Evolutionary conservation across 2,888 invertebrate genomes (phyloP).

Genomic region (Cephus pygmeus): DNA sequence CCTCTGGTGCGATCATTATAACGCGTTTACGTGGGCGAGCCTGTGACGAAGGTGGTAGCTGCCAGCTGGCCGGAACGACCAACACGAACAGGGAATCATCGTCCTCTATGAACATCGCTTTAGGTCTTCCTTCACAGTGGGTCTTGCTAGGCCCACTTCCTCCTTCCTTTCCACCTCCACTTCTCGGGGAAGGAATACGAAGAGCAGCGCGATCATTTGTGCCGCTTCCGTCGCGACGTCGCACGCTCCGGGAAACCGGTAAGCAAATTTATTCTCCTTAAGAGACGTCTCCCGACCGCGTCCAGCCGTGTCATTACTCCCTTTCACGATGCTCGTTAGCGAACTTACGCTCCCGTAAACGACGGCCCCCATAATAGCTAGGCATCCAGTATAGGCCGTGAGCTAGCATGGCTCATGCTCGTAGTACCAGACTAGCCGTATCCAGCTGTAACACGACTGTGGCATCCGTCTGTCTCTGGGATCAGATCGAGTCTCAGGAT

Average conservation of each 20-base stretch:
- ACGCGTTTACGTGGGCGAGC: constrained; percentile 2
- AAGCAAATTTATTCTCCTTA: constrained; percentile 55
- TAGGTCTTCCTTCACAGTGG: background rate
- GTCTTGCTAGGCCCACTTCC: background rate
- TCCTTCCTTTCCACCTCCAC: background rate
- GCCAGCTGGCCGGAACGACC: constrained; percentile 4
- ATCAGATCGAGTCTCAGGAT: background rate
- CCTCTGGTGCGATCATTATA: constrained; percentile 3
- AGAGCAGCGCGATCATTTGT: background rate
- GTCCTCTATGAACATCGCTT: background rate
- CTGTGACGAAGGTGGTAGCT: background rate
- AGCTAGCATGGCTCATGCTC: background rate
- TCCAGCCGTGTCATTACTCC: constrained; percentile 60
- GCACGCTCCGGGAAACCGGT: constrained; percentile 48
- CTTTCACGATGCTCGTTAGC: constrained; percentile 59
- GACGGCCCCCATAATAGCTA: constrained; percentile 1
- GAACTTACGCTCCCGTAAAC: constrained; percentile 9
- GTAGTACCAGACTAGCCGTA: background rate
- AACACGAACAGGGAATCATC: background rate
- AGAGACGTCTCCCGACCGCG: constrained; percentile 51
- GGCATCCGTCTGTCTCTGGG: background rate
- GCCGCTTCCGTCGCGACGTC: constrained; percentile 13
- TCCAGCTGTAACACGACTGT: background rate
- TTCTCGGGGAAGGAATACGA: background rate
- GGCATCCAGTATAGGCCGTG: background rate